These are phyloP conservation scores for Kryptolebias ocellatus DNA, from an alignment of 2,797 vertebrate genomes.

Conservation along the genomic window DNA sequence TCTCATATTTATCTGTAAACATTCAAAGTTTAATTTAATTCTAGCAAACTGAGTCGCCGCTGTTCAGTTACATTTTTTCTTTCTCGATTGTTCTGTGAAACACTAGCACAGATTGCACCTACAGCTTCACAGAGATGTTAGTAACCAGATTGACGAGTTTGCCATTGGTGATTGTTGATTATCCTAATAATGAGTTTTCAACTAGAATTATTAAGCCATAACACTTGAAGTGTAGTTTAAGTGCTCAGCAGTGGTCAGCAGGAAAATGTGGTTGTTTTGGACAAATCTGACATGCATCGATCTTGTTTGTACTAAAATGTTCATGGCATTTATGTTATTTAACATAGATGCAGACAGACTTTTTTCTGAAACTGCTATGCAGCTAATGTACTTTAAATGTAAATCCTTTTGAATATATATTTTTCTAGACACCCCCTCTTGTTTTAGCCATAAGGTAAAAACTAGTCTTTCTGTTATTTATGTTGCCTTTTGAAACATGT, in stretches of 20 bases:
- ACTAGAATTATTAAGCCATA: conserved; percentile 68
- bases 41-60: conserved; percentile 8
- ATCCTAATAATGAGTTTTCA: conserved; percentile 35
- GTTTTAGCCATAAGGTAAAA: conserved; percentile 62
- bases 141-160: conserved; percentile 43
- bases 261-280: conserved; percentile 48
- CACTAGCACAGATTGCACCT: conserved; percentile 37
- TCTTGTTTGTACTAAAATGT: conserved; percentile 71
- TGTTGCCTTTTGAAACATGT: conserved; percentile 46
- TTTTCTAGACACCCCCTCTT: conserved; percentile 68
- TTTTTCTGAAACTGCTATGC: conserved; percentile 80
- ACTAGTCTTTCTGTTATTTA: conserved; percentile 69
- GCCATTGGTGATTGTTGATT: conserved; percentile 50
- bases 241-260: conserved; percentile 50
- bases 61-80: conserved; percentile 1
- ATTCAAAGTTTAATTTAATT: conserved; percentile 20
- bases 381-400: conserved; percentile 66
- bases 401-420: not conserved
- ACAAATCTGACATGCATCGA: conserved; percentile 50
- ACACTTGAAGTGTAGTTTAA: conserved; percentile 54
- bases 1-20: conserved; percentile 42
- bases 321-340: conserved; percentile 69
- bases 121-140: conserved; percentile 58
- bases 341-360: conserved; percentile 66
- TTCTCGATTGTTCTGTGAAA: conserved; percentile 36